Evolutionary conservation across 2,888 invertebrate genomes (phyloP).

Genomic region (Epirrhoe alternata): DNA sequence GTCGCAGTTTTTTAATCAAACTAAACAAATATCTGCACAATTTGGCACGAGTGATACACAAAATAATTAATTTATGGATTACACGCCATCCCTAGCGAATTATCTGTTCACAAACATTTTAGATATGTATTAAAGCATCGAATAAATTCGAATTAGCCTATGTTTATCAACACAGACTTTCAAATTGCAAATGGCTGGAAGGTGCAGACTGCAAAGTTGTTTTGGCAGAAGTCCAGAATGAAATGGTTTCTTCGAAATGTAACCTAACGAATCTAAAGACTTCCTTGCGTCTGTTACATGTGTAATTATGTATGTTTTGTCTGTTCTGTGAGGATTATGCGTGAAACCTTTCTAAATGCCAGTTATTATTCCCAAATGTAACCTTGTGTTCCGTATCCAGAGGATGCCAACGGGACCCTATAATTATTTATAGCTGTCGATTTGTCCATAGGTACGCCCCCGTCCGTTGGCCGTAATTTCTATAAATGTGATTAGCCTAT

Average conservation of each 20-base stretch:
- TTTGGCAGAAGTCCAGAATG: conserved; percentile 66
- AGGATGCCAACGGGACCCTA: too few relatives aligned
- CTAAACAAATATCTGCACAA: neutral
- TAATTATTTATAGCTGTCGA: too few relatives aligned
- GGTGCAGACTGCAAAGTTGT: conserved; percentile 52
- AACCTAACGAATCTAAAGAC: conserved; percentile 60
- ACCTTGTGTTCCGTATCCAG: too few relatives aligned
- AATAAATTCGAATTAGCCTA: conserved; percentile 34
- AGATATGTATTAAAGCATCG: conserved; percentile 35
- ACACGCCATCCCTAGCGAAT: conserved; percentile 7
- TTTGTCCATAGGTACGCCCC: too few relatives aligned
- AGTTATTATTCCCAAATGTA: too few relatives aligned
- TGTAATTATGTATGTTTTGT: conserved; percentile 29
- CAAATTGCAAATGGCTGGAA: conserved; percentile 58
- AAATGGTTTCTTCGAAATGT: conserved; percentile 68
- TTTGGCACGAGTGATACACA: neutral
- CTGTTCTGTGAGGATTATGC: conserved; percentile 5
- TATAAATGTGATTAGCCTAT: too few relatives aligned
- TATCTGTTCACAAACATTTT: conserved; percentile 4
- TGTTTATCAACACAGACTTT: conserved; percentile 58
- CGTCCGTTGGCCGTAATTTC: too few relatives aligned
- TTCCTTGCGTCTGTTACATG: conserved; percentile 55
- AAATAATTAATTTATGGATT: neutral
- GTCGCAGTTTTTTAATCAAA: neutral
- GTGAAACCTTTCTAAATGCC: neutral